These are phyloP conservation scores for Crocodylus rhombifer DNA, from an alignment of 2,797 vertebrate genomes.

Conservation along the genomic window DNA sequence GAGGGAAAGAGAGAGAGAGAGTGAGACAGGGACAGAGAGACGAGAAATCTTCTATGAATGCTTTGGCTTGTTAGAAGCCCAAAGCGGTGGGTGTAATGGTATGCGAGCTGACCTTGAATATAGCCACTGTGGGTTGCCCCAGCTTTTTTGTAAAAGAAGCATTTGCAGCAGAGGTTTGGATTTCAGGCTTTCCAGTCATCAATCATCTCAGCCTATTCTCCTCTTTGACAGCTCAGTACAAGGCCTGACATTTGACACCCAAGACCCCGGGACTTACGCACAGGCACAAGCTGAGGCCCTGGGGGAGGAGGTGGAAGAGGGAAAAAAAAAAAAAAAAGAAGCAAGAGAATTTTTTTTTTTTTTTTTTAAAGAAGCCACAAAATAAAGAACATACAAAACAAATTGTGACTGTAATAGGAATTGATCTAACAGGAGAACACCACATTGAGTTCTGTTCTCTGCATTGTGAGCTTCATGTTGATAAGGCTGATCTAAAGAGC, in stretches of 20 bases:
- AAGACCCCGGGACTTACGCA: conserved; percentile 89
- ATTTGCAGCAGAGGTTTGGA: conserved; percentile 98
- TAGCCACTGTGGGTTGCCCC: conserved; percentile 90
- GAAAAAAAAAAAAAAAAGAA: conserved; percentile 79
- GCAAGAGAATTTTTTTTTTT: conserved; percentile 74
- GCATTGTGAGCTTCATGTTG: not conserved
- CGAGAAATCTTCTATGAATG: conserved; percentile 83
- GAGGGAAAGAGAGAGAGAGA: conserved; percentile 71
- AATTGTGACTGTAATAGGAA: conserved; percentile 86
- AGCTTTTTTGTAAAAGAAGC: conserved; percentile 96
- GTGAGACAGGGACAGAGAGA: conserved; percentile 74
- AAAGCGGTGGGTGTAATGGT: conserved; percentile 86
- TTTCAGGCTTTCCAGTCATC: conserved; percentile 99
- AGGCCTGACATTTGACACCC: conserved; percentile 99
- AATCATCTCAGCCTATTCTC: conserved; percentile 99
- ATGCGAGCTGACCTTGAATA: conserved; percentile 92
- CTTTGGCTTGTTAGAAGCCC: conserved; percentile 83
- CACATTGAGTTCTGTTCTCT: not conserved
- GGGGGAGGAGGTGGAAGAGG: conserved; percentile 80
- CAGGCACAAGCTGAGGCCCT: conserved; percentile 91
- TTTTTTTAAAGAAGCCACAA: conserved; percentile 43
- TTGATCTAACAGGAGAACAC: conserved; percentile 69
- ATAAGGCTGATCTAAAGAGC: conserved; percentile 17
- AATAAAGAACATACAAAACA: conserved; percentile 74
- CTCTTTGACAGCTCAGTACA: conserved; percentile 99